A percentile compares a stretch with the other conserved stretches of the same genome.
Conservation (phyloP, 2,888 invertebrate species). For the Orthonevra nobilis region DNA sequence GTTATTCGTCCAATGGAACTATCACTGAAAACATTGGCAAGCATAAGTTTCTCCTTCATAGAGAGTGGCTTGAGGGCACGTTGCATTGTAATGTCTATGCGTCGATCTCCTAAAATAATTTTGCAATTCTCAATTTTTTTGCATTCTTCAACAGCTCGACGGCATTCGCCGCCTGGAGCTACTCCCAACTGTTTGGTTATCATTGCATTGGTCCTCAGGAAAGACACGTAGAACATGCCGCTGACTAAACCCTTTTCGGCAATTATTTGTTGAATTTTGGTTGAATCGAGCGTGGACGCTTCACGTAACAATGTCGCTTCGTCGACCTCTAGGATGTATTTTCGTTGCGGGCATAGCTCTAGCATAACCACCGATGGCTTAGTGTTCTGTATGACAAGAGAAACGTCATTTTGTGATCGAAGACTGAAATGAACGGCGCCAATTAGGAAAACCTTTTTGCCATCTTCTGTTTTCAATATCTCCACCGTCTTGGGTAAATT, state of each 20-base stretch:
- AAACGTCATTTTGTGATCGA: slow-evolving; percentile 95
- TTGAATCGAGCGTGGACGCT: slow-evolving; percentile 89
- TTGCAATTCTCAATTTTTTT: slow-evolving; percentile 84
- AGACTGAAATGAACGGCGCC: slow-evolving; percentile 97
- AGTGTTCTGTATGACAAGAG: slow-evolving; percentile 79
- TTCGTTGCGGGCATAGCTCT: slow-evolving; percentile 92
- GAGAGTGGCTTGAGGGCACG: slow-evolving; percentile 91
- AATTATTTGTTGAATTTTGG: slow-evolving; percentile 81
- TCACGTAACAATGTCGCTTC: slow-evolving; percentile 92
- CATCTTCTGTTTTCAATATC: slow-evolving; percentile 85
- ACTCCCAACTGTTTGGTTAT: slow-evolving; percentile 94
- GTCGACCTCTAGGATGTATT: slow-evolving; percentile 91
- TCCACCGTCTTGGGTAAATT: slow-evolving; percentile 84
- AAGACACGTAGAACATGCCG: slow-evolving; percentile 91
- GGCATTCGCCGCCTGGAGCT: slow-evolving; percentile 97
- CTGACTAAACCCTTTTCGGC: slow-evolving; percentile 64
- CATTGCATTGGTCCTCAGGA: slow-evolving; percentile 94
- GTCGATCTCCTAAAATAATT: slow-evolving; percentile 93
- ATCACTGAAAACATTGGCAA: slow-evolving; percentile 50
- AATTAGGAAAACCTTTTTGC: slow-evolving; percentile 92
- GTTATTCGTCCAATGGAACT: slow-evolving; percentile 50
- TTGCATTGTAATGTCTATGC: slow-evolving; percentile 92
- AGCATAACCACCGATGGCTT: slow-evolving; percentile 90
- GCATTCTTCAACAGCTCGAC: slow-evolving; percentile 92
- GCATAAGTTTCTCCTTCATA: slow-evolving; percentile 88